A percentile compares a stretch with the other conserved stretches of the same genome.
These are phyloP conservation scores for Montipora capitata DNA, from an alignment of 92 coral and sea anemone species.

Conservation along the genomic window DNA sequence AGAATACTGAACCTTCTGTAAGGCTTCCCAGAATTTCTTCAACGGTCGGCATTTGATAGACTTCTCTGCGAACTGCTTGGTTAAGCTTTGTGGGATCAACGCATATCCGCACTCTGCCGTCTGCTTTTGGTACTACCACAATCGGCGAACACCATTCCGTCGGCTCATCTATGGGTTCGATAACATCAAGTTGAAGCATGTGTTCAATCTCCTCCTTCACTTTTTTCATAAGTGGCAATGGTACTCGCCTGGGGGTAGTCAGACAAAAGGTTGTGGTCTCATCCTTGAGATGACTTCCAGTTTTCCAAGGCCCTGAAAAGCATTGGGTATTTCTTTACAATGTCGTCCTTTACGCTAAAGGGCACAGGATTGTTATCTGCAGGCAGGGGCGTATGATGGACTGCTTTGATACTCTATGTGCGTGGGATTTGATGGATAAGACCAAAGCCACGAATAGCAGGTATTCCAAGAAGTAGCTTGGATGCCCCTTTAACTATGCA, in stretches of 20 bases:
- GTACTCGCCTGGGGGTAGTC: constrained; percentile 59
- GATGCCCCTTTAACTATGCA: constrained; percentile 51
- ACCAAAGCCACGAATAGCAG: constrained; percentile 55
- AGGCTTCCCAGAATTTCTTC: constrained; percentile 69
- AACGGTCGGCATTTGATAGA: constrained; percentile 63
- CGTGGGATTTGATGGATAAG: constrained; percentile 37
- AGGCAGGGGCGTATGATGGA: background rate
- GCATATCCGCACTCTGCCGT: constrained; percentile 53
- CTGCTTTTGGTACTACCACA: constrained; percentile 68
- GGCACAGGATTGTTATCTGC: background rate
- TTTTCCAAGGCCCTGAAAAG: constrained; percentile 72
- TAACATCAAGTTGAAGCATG: constrained; percentile 35
- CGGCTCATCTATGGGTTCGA: constrained; percentile 60
- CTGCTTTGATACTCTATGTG: constrained; percentile 20
- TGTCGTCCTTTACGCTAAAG: constrained; percentile 27
- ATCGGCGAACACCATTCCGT: constrained; percentile 68
- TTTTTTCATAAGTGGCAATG: constrained; percentile 50
- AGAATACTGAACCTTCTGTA: constrained; percentile 60
- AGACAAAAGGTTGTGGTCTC: constrained; percentile 60
- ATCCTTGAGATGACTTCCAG: constrained; percentile 43
- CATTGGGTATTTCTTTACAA: constrained; percentile 61
- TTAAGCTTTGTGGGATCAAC: constrained; percentile 63
- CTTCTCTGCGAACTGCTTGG: constrained; percentile 50
- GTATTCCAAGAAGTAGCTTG: constrained; percentile 65
- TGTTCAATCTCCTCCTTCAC: constrained; percentile 57